Percentiles rank a stretch among this genome's conserved stretches.
Evolutionary conservation across 2,888 invertebrate species (phyloP).

Genomic region (Pammene aurita): DNA sequence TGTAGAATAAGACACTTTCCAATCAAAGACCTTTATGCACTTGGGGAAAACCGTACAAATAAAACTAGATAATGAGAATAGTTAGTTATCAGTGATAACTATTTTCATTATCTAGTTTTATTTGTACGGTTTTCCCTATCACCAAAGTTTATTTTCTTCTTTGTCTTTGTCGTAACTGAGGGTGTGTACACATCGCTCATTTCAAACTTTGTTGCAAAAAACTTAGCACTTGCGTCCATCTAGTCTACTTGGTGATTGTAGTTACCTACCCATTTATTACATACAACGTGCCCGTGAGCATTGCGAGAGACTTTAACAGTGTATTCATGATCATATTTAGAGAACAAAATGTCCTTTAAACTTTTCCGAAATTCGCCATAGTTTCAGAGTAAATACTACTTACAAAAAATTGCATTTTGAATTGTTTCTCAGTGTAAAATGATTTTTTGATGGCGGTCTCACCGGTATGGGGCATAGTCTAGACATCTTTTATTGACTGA

Average conservation of each 20-base stretch:
- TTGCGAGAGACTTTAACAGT: no score
- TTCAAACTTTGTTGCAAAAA: constrained; percentile 6
- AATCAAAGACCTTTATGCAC: neutral
- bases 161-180: constrained; percentile 15
- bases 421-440: no score
- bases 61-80: constrained; percentile 29
- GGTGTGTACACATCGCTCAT: constrained; percentile 9
- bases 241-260: neutral
- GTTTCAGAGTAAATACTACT: no score
- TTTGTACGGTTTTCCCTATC: constrained; percentile 2
- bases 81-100: constrained; percentile 28
- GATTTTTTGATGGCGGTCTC: no score
- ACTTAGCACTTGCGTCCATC: constrained; percentile 18
- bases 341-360: no score
- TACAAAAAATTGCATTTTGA: no score
- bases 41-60: neutral
- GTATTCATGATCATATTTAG: no score
- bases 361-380: no score
- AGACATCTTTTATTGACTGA: no score
- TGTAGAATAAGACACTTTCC: neutral
- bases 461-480: no score
- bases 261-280: no score
- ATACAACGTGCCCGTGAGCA: no score
- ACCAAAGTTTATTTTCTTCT: constrained; percentile 33
- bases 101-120: constrained; percentile 27